phyloP scores from a whole-genome alignment of 1,140 invertebrate species.

The Heliconius hewitsoni region DNA sequence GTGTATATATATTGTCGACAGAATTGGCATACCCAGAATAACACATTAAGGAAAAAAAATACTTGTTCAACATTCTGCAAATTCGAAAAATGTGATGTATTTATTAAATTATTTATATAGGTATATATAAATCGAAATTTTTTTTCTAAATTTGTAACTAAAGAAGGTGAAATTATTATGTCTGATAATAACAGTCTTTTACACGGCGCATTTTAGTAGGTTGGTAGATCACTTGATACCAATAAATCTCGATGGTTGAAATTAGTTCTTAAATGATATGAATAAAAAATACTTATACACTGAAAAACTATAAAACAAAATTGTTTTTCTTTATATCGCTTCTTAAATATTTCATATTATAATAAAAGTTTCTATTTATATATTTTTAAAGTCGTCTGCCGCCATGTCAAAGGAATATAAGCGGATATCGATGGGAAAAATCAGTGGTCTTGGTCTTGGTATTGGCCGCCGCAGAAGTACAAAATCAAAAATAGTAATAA shows the following conservation, averaged over 20 bases:
- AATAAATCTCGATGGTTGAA: not conserved
- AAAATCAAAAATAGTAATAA: conserved; percentile 53
- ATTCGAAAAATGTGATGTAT: too few relatives aligned
- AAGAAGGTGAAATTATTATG: too few relatives aligned
- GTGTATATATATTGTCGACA: too few relatives aligned
- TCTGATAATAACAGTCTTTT: too few relatives aligned
- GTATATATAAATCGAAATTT: too few relatives aligned
- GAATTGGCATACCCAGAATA: too few relatives aligned
- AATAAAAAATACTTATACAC: too few relatives aligned
- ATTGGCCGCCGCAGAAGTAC: conserved; percentile 40
- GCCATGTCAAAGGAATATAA: conserved; percentile 52
- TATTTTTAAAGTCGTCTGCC: not conserved
- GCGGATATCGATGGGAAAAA: conserved; percentile 46
- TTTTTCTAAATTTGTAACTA: too few relatives aligned
- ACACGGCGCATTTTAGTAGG: too few relatives aligned
- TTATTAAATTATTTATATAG: too few relatives aligned
- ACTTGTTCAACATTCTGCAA: too few relatives aligned
- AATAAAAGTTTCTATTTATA: not conserved
- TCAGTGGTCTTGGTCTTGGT: conserved; percentile 37
- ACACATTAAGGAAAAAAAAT: too few relatives aligned
- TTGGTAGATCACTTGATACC: not conserved
- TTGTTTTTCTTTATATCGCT: not conserved
- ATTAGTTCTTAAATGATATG: not conserved
- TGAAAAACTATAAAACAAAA: not conserved
- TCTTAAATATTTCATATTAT: not conserved